Evolutionary conservation across 2,113 vertebrate species (phyloP).

Genomic region (Stegostoma tigrinum): DNA sequence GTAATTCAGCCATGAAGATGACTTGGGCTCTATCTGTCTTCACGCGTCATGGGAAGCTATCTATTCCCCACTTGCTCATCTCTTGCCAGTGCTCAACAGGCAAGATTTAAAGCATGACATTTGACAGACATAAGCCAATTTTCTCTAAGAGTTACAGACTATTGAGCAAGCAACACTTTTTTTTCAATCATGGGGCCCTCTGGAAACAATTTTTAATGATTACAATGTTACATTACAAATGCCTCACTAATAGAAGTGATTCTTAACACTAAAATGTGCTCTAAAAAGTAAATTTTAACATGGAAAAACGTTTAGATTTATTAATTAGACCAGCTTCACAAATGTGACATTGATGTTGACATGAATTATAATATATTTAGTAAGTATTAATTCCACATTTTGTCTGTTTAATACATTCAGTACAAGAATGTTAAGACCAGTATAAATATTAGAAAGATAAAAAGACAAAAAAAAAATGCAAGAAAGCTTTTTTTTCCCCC

Average conservation of each 20-base stretch:
- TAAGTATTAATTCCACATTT: background rate
- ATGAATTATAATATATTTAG: background rate
- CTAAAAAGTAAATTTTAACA: background rate
- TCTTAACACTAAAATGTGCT: background rate
- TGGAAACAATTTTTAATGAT: background rate
- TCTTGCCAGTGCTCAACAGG: background rate
- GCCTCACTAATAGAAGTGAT: background rate
- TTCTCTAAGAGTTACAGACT: background rate
- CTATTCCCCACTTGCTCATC: background rate
- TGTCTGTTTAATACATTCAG: background rate
- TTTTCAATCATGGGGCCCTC: background rate
- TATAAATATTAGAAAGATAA: background rate
- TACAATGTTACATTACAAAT: background rate
- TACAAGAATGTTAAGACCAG: background rate
- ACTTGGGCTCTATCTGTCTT: background rate
- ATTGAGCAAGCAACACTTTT: background rate
- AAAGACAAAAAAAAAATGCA: background rate
- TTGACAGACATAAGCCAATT: background rate
- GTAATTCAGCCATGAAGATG: conserved; percentile 17
- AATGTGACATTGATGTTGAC: background rate
- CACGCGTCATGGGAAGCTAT: background rate
- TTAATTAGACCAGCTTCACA: background rate
- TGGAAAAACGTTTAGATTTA: background rate
- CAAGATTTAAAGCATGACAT: background rate
- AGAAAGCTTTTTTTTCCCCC: background rate